Evolutionary conservation across 2,888 invertebrate genomes (phyloP).

Genomic region (Dexiosoma caninum): DNA sequence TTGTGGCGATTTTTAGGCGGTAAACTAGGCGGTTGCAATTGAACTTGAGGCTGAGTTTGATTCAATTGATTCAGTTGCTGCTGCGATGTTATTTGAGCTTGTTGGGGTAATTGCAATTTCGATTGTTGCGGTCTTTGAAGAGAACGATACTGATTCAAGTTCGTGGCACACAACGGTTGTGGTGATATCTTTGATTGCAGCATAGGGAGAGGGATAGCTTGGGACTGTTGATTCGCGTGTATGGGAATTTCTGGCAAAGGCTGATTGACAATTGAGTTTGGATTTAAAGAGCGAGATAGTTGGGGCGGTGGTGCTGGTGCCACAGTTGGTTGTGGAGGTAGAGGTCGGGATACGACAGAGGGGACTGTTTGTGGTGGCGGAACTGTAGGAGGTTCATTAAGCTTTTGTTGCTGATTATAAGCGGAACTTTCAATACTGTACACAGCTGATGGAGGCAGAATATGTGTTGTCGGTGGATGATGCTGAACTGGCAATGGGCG

Average conservation of each 20-base stretch:
- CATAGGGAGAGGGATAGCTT: constrained; percentile 62
- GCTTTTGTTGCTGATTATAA: constrained; percentile 66
- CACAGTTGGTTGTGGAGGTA: constrained; percentile 61
- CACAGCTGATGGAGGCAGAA: constrained; percentile 75
- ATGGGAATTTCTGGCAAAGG: constrained; percentile 78
- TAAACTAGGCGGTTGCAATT: constrained; percentile 75
- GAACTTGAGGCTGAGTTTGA: constrained; percentile 64
- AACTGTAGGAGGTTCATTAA: constrained; percentile 64
- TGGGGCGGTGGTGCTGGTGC: constrained; percentile 49
- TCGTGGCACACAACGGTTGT: constrained; percentile 77
- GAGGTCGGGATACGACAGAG: constrained; percentile 57
- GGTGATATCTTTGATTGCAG: constrained; percentile 75
- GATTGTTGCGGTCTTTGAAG: constrained; percentile 79
- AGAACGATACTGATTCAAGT: constrained; percentile 81
- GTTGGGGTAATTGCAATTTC: constrained; percentile 70
- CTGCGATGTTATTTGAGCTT: constrained; percentile 54
- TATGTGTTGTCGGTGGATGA: constrained; percentile 74
- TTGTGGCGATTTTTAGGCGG: constrained; percentile 78
- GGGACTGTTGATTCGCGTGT: constrained; percentile 69
- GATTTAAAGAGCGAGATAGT: constrained; percentile 69
- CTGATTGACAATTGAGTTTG: constrained; percentile 78
- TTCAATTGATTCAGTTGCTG: constrained; percentile 60
- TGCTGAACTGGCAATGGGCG: constrained; percentile 66
- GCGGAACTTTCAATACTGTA: constrained; percentile 77
- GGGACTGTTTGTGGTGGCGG: constrained; percentile 65